phyloP scores from a whole-genome alignment of 2,888 invertebrate genomes.

The Aplocera efformata region DNA sequence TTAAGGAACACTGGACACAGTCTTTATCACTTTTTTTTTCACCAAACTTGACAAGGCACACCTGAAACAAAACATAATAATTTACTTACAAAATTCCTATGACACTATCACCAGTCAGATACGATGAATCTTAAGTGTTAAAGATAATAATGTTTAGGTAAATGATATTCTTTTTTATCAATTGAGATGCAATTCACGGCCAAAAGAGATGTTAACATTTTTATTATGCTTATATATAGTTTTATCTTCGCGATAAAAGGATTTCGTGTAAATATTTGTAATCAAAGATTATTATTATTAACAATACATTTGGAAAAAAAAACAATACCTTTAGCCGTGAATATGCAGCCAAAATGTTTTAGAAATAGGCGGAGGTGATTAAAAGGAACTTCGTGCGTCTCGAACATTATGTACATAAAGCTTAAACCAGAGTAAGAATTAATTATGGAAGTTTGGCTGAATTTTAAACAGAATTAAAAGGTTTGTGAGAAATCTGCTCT shows the following conservation, averaged over 20 bases:
- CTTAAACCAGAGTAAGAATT: conserved; percentile 17
- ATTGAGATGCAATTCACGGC: too few species aligned
- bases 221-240: too few species aligned
- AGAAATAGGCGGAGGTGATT: background rate
- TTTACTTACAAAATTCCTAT: too few species aligned
- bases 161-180: too few species aligned
- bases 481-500: conserved; percentile 19
- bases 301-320: background rate
- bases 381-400: conserved; percentile 36
- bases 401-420: conserved; percentile 33
- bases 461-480: conserved; percentile 5
- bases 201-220: too few species aligned
- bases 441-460: conserved; percentile 2
- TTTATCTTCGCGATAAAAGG: too few species aligned
- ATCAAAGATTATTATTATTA: too few species aligned
- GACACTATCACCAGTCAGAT: too few species aligned
- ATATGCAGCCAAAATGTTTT: too few species aligned
- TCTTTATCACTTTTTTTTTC: conserved; percentile 77
- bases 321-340: background rate
- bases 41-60: conserved; percentile 60
- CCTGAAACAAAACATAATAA: conserved; percentile 64
- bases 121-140: too few species aligned
- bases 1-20: conserved; percentile 78
- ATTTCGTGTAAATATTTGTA: too few species aligned
- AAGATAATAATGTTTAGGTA: too few species aligned